Evolutionary conservation across 2,888 invertebrate species (phyloP), one percentile per base, ranked within the genome.

Genomic region (Peribatodes rhomboidaria): DNA sequence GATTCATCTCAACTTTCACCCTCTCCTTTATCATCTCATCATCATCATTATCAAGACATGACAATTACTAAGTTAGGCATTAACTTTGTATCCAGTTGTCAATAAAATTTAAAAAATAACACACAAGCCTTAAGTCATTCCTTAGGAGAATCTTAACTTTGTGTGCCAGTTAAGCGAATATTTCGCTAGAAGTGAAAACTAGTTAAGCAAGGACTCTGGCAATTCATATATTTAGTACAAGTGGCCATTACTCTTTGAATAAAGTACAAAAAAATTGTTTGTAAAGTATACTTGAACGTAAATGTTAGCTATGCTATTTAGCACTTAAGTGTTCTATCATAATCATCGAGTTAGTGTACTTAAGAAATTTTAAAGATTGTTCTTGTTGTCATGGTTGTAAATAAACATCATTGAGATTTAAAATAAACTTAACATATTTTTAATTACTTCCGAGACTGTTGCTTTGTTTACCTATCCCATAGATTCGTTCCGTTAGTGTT

Each of bases 341-440:
- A 52, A 52, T 58, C 60, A 60, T 60, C 16, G 46, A 54, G 4
- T 41, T 61, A 18, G 35, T 27, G 18, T 35, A 18, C 7, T 16
- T 53, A 53, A 16, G 33, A 27, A 44, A 10, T 14, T 39, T 37
- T 37, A 49, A 35, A 35, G 13, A 56, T 50, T 57, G 53, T 63
- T 69, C 58, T 61, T 64, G 69, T 66, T 66, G 61, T 69, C 61
- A 55, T 44, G 44, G 13, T 65, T 64, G 64, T 61, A 64, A 66
- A 66, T 64, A 67, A 67, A 65, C 42, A 41, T 68, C 50, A 61
- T 55, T 59, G 16, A 57, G 35, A 52, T 37, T 60, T 37, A 1
- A 37, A 35, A 35, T 13, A 18, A 18, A 50, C 35, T 35, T 35
- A 18, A 50, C 37, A 50, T 50, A 50, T 50, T 50, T 50, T 35